Percentiles rank a stretch among this genome's conserved stretches.
Conservation (phyloP, 2,113 vertebrate species). For the Canis aureus region DNA sequence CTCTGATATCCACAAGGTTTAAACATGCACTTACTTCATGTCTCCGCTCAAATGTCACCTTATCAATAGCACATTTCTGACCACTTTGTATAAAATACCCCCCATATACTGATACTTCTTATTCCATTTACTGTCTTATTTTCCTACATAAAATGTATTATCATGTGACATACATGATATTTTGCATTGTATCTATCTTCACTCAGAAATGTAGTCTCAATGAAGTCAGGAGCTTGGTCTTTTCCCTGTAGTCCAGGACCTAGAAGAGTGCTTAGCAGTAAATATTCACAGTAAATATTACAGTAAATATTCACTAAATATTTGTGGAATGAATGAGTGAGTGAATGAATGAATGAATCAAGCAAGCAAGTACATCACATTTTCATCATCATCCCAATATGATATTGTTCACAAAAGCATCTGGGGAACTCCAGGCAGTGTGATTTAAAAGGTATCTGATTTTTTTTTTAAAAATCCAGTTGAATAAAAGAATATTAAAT, state of each 20-base stretch:
- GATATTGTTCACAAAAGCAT: background rate
- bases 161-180: background rate
- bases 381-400: background rate
- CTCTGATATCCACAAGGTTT: background rate
- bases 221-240: background rate
- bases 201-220: background rate
- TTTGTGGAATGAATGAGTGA: background rate
- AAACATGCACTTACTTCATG: background rate
- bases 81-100: background rate
- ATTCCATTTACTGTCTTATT: background rate
- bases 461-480: background rate
- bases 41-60: background rate
- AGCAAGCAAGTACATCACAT: background rate
- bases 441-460: slow-evolving; percentile 14
- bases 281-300: too few relatives aligned
- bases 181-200: background rate
- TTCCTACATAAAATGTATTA: background rate
- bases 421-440: background rate
- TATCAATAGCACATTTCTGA: background rate
- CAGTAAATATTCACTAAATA: background rate
- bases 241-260: background rate
- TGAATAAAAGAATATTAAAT: slow-evolving; percentile 1
- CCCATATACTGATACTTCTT: background rate
- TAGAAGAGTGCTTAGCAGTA: background rate
- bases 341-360: background rate